Percentiles rank a stretch among this genome's conserved stretches.
Evolutionary conservation across 2,113 vertebrate species (phyloP).

Genomic region (Canis aureus): DNA sequence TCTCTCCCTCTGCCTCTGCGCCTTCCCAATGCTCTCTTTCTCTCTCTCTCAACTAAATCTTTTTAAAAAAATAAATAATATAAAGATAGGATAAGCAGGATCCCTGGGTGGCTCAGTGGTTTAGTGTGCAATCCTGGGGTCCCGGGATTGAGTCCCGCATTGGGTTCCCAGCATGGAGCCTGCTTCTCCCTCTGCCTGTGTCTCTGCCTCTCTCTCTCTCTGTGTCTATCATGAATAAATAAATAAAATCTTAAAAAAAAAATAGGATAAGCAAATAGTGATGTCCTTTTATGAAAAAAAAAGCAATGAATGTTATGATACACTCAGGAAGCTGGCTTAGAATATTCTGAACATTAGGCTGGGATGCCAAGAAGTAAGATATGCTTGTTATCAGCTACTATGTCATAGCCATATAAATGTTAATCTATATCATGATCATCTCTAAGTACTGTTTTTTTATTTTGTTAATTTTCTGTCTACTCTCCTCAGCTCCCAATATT

Average conservation of each 20-base stretch:
- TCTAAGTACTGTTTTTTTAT: not conserved
- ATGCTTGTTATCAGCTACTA: not conserved
- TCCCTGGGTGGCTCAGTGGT: too few relatives aligned
- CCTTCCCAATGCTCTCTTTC: not conserved
- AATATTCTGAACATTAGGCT: not conserved
- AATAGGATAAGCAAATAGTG: not conserved
- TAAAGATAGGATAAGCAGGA: not conserved
- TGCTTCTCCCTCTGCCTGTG: not conserved
- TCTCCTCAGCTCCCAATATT: not conserved
- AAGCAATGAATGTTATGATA: not conserved
- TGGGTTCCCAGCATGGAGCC: too few relatives aligned
- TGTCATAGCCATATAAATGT: not conserved
- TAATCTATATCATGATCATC: not conserved
- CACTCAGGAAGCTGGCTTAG: not conserved
- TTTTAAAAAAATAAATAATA: not conserved
- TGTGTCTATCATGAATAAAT: too few relatives aligned
- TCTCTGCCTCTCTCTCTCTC: not conserved
- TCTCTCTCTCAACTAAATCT: not conserved
- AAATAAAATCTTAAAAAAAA: not conserved
- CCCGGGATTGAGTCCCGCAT: too few relatives aligned
- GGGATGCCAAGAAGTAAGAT: not conserved
- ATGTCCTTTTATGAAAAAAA: not conserved
- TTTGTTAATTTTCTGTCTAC: not conserved
- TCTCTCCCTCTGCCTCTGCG: not conserved
- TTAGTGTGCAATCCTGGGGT: too few relatives aligned